Evolutionary conservation across 2,113 vertebrate genomes (phyloP), one percentile per base, ranked within the genome.

Genomic region (Corvus hawaiiensis): DNA sequence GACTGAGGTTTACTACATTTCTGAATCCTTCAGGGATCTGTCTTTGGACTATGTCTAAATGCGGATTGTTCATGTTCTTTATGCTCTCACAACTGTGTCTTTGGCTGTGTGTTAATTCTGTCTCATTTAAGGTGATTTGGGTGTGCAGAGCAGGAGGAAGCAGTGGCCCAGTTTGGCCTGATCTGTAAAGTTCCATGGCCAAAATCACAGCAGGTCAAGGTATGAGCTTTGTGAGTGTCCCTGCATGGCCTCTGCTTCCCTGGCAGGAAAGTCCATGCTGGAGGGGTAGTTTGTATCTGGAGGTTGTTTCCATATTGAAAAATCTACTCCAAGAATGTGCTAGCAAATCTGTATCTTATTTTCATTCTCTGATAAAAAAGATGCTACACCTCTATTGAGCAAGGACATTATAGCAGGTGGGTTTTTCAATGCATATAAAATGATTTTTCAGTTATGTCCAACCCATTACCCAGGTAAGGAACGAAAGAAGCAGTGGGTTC

Each of bases 381-480:
- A 21, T 17, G 2, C 9, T 51, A 0, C 32, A 11, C 7, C 10
- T 44, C 7, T 17, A 2, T 23, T 39, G 35, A 80, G 32, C 13
- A 74, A 46, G 18, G 10, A 2, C 22, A 11, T n/a, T 68, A 4
- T 1, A 64, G 35, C 35, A 67, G 44, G 33, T 8, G 64, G 6
- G 11, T 73, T 46, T 46, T 37, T 20, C 5, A 5, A 3, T 12
- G 35, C 16, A 0, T 8, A 19, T 39, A 46, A 56, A 24, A 14
- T 22, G 3, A 0, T 4, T 61, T 69, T 74, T 28, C 41, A 24
- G 8, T 51, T 0, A 10, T n/a, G 8, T 78, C 20, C 32, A 49
- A 11, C 6, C 10, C 63, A 5, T 30, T 54, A 14, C 16, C 8
- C 16, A 26, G 8, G 5, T 19, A 35, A n/a, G 35, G 48, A 54